A percentile compares a stretch with the other conserved stretches of the same genome.
These are phyloP conservation scores for Andrena hattorfiana DNA, from an alignment of 2,888 invertebrate genomes.

Conservation along the genomic window DNA sequence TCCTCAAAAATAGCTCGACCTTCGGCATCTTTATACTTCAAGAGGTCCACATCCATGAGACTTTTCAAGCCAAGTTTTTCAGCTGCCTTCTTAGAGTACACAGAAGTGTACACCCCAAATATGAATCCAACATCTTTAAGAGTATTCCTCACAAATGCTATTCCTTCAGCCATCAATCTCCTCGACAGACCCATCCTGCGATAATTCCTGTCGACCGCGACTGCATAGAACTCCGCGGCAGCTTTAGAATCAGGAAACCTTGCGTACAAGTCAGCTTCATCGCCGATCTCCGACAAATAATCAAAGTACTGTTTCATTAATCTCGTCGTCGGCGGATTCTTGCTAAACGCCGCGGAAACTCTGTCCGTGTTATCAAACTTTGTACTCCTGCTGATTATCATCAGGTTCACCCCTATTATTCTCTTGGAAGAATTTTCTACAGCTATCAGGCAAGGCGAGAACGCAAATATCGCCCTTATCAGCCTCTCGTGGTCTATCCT, in stretches of 20 bases:
- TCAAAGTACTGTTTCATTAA: slow-evolving; percentile 67
- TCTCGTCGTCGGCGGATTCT: slow-evolving; percentile 35
- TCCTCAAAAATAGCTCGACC: slow-evolving; percentile 36
- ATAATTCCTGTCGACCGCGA: slow-evolving; percentile 68
- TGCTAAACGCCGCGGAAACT: slow-evolving; percentile 40
- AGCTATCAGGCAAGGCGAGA: slow-evolving; percentile 66
- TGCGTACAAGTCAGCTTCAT: slow-evolving; percentile 51
- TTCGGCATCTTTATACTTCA: slow-evolving; percentile 21
- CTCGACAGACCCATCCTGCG: slow-evolving; percentile 67
- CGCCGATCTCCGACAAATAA: slow-evolving; percentile 64
- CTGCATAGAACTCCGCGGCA: slow-evolving; percentile 71
- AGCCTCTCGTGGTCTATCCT: slow-evolving; percentile 65
- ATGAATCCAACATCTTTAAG: slow-evolving; percentile 40
- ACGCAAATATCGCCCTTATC: slow-evolving; percentile 51
- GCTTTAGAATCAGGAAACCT: slow-evolving; percentile 55
- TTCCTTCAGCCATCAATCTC: slow-evolving; percentile 52
- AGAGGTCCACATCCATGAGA: slow-evolving; percentile 34
- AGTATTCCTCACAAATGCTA: slow-evolving; percentile 50
- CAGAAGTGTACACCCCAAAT: slow-evolving; percentile 41
- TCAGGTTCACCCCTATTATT: slow-evolving; percentile 69
- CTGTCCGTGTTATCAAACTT: slow-evolving; percentile 22
- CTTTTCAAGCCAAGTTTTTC: slow-evolving; percentile 19
- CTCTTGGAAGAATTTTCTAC: slow-evolving; percentile 37
- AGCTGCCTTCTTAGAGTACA: slow-evolving; percentile 24
- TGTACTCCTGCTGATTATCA: slow-evolving; percentile 64